Percentiles rank a stretch among this genome's conserved stretches.
Evolutionary conservation across 2,797 vertebrate species (phyloP).

Genomic region (Numenius phaeopus): DNA sequence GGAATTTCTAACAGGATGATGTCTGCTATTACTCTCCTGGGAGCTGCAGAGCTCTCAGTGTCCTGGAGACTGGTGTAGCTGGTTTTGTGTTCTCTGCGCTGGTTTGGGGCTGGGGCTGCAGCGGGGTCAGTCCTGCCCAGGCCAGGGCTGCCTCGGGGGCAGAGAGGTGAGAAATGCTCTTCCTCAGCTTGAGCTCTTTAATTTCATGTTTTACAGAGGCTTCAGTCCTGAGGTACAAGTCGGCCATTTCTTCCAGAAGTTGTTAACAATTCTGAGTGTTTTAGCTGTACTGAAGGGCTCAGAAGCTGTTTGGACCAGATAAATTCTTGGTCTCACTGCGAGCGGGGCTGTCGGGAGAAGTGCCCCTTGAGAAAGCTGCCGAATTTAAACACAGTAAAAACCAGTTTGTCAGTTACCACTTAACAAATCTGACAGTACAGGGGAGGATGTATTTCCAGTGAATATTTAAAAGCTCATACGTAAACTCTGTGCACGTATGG

Average conservation of each 20-base stretch:
- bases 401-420: background rate
- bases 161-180: background rate
- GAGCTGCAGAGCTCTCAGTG: background rate
- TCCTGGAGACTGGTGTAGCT: background rate
- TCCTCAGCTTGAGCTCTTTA: background rate
- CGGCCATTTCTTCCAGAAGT: background rate
- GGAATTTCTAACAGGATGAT: background rate
- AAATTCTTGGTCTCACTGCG: background rate
- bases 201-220: background rate
- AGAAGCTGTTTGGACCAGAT: background rate
- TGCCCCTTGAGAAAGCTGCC: background rate
- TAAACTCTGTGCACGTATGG: background rate
- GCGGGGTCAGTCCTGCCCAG: background rate
- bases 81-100: background rate
- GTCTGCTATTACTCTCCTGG: background rate
- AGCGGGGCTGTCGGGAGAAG: background rate
- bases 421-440: background rate
- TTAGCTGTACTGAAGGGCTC: background rate
- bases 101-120: background rate
- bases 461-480: background rate
- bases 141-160: background rate
- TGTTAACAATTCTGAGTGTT: background rate
- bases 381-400: background rate
- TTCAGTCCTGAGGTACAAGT: background rate
- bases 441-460: background rate